These are phyloP conservation scores for Macrosiphum euphorbiae DNA, from an alignment of 2,888 invertebrate genomes.

Conservation along the genomic window DNA sequence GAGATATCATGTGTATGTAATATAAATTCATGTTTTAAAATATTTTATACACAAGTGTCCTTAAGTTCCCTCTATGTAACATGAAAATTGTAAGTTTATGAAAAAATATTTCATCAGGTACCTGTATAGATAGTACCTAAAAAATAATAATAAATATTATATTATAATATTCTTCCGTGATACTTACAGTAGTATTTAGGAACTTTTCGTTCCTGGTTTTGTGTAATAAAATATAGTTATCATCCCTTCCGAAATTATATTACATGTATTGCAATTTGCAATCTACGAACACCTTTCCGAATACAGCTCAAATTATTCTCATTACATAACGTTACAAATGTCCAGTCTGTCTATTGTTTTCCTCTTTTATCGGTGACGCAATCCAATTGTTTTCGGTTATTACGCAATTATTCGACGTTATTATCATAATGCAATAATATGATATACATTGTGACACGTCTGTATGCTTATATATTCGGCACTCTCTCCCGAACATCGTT, in stretches of 20 bases:
- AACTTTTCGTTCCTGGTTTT: not conserved
- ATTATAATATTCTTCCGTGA: not conserved
- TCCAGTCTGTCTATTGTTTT: slow-evolving; percentile 41
- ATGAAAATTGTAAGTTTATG: not conserved
- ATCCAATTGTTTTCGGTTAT: slow-evolving; percentile 52
- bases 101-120: not conserved
- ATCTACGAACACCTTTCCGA: not conserved
- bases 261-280: not conserved
- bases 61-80: not conserved
- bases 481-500: not conserved
- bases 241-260: not conserved
- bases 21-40: not conserved
- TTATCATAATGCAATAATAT: slow-evolving; percentile 24
- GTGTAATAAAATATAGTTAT: not conserved
- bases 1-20: not conserved
- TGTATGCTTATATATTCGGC: not conserved
- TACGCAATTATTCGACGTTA: slow-evolving; percentile 29
- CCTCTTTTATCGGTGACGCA: slow-evolving; percentile 2
- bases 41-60: not conserved
- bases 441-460: slow-evolving; percentile 8
- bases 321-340: slow-evolving; percentile 17
- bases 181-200: not conserved
- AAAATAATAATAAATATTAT: not conserved
- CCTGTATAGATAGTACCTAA: not conserved
- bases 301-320: not conserved